These are phyloP conservation scores for Apodemus agrarius DNA, from an alignment of 2,797 vertebrate genomes.

Conservation along the genomic window DNA sequence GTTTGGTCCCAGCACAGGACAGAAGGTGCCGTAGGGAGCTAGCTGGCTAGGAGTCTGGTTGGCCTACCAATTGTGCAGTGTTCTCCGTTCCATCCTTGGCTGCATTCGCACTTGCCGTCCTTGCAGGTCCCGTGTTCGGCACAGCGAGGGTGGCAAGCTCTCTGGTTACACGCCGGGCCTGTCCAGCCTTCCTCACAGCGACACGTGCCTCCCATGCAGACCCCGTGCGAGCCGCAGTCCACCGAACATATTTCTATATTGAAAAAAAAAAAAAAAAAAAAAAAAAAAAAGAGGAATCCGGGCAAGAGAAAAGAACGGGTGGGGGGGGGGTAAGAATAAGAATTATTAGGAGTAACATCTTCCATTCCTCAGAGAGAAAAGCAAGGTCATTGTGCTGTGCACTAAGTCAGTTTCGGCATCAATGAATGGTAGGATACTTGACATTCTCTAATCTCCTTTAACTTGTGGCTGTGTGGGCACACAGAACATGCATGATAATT, in stretches of 20 bases:
- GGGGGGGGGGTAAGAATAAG: not conserved
- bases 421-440: not conserved
- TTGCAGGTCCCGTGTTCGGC: conserved; percentile 96
- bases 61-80: conserved; percentile 98
- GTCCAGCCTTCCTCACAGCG: conserved; percentile 98
- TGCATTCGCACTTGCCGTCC: conserved; percentile 98
- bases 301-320: not conserved
- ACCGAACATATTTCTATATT: conserved; percentile 92
- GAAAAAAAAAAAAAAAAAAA: not conserved
- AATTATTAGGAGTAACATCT: rapidly evolving
- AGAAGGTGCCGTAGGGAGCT: not conserved
- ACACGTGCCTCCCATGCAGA: conserved; percentile 95
- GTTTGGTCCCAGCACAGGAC: not conserved
- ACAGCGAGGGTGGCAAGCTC: conserved; percentile 97
- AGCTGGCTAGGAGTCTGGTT: not conserved
- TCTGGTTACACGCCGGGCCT: conserved; percentile 93
- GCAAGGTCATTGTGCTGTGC: not conserved
- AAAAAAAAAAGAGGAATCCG: not conserved
- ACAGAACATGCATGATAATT: not conserved
- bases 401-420: not conserved
- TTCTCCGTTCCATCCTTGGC: conserved; percentile 99
- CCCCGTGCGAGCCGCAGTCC: conserved; percentile 95
- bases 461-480: not conserved
- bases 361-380: not conserved
- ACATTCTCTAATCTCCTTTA: not conserved